phyloP scores from a whole-genome alignment of 2,113 vertebrate species.

The Sprattus sprattus region DNA sequence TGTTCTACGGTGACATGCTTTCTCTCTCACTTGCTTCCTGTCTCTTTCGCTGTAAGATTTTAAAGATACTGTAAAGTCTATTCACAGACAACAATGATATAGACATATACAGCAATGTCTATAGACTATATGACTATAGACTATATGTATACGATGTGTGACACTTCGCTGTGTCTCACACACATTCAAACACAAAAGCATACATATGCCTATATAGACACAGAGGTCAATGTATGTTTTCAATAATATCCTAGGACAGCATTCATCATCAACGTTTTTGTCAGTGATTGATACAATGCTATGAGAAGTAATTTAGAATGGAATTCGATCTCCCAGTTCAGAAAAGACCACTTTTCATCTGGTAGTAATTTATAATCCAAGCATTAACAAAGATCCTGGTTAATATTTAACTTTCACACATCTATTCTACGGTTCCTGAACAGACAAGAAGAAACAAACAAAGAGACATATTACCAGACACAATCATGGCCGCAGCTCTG shows the following conservation, averaged over 20 bases:
- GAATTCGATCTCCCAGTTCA: background rate
- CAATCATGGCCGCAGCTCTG: conserved; percentile 33
- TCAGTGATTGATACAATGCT: too few species aligned
- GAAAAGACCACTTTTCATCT: too few species aligned
- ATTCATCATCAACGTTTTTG: too few species aligned
- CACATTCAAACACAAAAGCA: background rate
- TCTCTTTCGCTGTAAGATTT: background rate
- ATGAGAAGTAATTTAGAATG: background rate
- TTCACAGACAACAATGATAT: background rate
- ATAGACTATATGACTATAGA: background rate
- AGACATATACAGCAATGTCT: background rate
- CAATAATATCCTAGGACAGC: too few species aligned
- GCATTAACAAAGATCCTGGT: background rate
- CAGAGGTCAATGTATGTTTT: conserved; percentile 11
- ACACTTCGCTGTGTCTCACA: background rate
- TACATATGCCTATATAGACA: background rate
- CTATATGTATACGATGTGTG: background rate
- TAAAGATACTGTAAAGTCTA: background rate
- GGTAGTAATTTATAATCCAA: background rate
- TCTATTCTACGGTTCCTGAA: background rate
- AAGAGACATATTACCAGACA: conserved; percentile 21
- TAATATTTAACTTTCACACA: too few species aligned
- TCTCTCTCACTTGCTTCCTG: background rate
- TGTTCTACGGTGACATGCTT: background rate
- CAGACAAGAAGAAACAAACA: conserved; percentile 17